Base-by-base conservation (phyloP, 2,113 vertebrate species). In the Lepus europaeus region DNA sequence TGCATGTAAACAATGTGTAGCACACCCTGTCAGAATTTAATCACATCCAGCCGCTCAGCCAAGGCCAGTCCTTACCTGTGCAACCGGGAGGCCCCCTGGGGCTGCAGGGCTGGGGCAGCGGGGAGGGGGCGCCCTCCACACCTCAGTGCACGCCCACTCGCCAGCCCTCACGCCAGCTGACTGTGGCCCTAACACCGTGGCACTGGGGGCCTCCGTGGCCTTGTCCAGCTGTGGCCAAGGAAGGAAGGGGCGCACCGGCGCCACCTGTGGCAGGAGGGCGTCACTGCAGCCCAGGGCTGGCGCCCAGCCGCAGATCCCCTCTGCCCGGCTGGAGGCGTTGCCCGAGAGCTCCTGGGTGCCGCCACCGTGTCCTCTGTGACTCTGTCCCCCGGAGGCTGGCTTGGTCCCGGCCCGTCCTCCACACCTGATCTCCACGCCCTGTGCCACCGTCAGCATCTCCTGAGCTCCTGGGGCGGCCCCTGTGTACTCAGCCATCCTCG, bases 11-110 rank as follows among this genome's bases (percentile, higher is more conserved):
- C 97, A 74, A 89, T 93, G 49, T 97, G 98, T 97, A 92, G 97
- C 98, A 97, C 97, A 97, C 87, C 87, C 96, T 98, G 96, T 98
- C 80, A 96, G 93, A 94, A 69, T 97, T 85, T 95, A 95, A 95
- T 96, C 91, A 81, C 89, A 93, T 3, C 5, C 90, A 96, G 78
- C 73, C 97, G 97, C 87, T 96, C 96, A 97, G 94, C 96, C 94
- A 96, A 96, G 80, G 91, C 78, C 92, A 66, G 23, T 45, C 87
- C 81, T 27, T 14, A 59, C 56, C 56, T 16, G 12, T 59, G 12
- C 56, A 14, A 14, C 56, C 70, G 79, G 78, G 83, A 94, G 53
- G 11, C 61, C 64, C 27, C 9, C 27, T 29, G 77, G 94, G 81
- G 73, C 78, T 78, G 85, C 39, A 7, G 88, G 83, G 92, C 19